phyloP scores from a whole-genome alignment of 2,113 vertebrate species.

The Chloropsis cyanopogon region DNA sequence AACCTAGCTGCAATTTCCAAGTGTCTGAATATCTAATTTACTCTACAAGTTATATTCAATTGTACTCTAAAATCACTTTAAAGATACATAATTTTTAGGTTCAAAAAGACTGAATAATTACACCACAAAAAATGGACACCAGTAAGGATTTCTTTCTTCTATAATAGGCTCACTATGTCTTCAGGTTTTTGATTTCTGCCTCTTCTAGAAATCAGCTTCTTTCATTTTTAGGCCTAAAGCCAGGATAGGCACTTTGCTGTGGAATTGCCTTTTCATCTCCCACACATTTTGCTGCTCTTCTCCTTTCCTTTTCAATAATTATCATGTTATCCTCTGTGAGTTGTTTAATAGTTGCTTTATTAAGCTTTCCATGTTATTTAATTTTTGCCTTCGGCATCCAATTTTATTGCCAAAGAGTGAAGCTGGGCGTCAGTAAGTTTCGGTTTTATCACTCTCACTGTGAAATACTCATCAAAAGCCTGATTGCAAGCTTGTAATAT shows the following conservation, averaged over 20 bases:
- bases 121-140: neutral
- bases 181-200: neutral
- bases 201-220: neutral
- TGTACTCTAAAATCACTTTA: neutral
- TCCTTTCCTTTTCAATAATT: constrained; percentile 25
- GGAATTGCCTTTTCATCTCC: neutral
- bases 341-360: constrained; percentile 37
- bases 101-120: neutral
- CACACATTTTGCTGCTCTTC: neutral
- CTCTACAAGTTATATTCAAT: neutral
- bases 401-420: constrained; percentile 48
- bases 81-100: neutral
- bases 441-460: constrained; percentile 32
- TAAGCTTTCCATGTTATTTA: constrained; percentile 51
- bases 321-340: neutral
- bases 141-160: neutral
- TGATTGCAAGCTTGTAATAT: neutral
- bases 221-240: neutral
- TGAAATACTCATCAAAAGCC: constrained; percentile 45
- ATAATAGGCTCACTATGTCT: neutral
- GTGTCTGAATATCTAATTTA: neutral
- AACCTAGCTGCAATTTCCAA: neutral
- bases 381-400: constrained; percentile 44
- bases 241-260: neutral
- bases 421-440: constrained; percentile 17